phyloP scores from a whole-genome alignment of 2,797 vertebrate species.

The Ceyx erithaca region DNA sequence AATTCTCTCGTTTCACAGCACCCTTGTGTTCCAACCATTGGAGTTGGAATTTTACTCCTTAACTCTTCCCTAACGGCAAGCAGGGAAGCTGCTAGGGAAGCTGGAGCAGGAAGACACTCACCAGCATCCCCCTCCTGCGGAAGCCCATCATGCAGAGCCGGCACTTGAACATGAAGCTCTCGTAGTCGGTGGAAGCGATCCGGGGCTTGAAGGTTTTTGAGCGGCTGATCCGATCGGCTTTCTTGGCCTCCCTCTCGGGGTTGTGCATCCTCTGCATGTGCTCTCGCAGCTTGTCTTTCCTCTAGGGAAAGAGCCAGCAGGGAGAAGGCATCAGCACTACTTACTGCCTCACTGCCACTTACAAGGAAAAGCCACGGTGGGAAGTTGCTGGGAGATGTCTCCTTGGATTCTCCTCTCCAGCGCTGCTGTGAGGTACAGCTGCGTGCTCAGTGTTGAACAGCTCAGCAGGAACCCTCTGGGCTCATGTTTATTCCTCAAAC shows the following conservation, averaged over 20 bases:
- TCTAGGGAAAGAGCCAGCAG: slow-evolving; percentile 69
- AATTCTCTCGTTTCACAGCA: background rate
- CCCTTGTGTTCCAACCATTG: background rate
- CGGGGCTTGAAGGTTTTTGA: slow-evolving; percentile 94
- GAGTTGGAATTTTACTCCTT: background rate
- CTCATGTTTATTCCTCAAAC: background rate
- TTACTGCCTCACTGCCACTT: background rate
- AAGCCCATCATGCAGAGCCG: slow-evolving; percentile 99
- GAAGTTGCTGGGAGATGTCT: background rate
- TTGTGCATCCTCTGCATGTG: slow-evolving; percentile 99
- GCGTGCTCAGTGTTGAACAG: background rate
- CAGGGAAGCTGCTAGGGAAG: background rate
- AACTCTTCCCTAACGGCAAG: background rate
- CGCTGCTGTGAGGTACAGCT: background rate
- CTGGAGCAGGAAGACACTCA: slow-evolving; percentile 63
- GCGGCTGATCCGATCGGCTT: slow-evolving; percentile 92
- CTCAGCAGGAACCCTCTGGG: background rate
- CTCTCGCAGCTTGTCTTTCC: slow-evolving; percentile 96
- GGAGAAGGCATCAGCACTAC: background rate
- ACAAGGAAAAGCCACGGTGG: rapidly evolving
- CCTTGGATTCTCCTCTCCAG: background rate
- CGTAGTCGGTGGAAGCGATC: slow-evolving; percentile 91
- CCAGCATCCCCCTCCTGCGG: slow-evolving; percentile 96
- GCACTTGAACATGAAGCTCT: slow-evolving; percentile 99
- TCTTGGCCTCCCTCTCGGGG: slow-evolving; percentile 95